A percentile compares a stretch with the other conserved stretches of the same genome.
phyloP scores from a whole-genome alignment of 1,140 invertebrate genomes.

The Sogatella furcifera region DNA sequence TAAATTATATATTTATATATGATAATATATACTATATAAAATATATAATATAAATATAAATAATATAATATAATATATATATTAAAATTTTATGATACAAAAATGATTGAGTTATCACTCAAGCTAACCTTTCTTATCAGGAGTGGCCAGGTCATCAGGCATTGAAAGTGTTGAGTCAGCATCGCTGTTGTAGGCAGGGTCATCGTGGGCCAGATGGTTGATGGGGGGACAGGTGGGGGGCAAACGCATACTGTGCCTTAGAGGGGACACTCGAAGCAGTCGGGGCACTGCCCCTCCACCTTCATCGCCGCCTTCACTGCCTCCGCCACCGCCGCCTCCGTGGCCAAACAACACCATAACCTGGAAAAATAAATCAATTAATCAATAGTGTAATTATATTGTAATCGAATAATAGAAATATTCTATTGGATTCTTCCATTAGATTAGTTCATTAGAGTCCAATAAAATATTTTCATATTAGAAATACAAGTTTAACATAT shows the following conservation, averaged over 20 bases:
- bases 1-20: no score
- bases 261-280: slow-evolving; percentile 12
- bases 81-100: no score
- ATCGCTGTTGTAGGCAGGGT: slow-evolving; percentile 11
- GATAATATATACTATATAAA: no score
- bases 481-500: no score
- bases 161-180: slow-evolving; percentile 14
- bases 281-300: slow-evolving; percentile 9
- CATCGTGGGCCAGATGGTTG: background rate
- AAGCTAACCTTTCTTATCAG: slow-evolving; percentile 18
- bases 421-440: no score
- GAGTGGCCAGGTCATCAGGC: background rate
- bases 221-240: background rate
- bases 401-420: no score
- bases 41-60: no score
- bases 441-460: no score
- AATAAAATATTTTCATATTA: no score
- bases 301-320: background rate
- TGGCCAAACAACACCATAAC: slow-evolving; percentile 10
- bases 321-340: background rate
- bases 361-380: background rate
- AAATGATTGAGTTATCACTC: no score
- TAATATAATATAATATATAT: no score
- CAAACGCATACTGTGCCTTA: slow-evolving; percentile 13
- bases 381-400: no score